Conservation (phyloP, 2,797 vertebrate genomes). For the Onychomys arenicola region DNA sequence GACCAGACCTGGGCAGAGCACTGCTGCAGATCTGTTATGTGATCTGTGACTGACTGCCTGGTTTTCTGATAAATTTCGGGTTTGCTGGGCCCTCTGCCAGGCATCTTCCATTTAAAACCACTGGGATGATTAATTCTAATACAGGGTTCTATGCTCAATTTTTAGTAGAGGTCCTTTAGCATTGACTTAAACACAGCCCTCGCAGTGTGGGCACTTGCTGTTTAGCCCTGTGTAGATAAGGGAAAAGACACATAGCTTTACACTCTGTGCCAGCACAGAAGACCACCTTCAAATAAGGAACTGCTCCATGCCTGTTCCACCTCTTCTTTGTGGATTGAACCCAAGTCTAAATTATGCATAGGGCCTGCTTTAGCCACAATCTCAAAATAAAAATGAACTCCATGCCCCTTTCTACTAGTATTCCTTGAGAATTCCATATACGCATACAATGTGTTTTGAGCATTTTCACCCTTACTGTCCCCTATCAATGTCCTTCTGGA, state of each 20-base stretch:
- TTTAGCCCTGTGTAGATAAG: not conserved
- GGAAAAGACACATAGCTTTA: not conserved
- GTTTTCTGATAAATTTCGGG: conserved; percentile 82
- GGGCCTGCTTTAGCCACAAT: not conserved
- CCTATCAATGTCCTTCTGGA: not conserved
- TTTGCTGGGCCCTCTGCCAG: conserved; percentile 78
- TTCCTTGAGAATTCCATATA: not conserved
- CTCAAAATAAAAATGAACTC: not conserved
- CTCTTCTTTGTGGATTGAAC: not conserved
- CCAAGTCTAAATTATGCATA: not conserved
- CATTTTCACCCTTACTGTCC: not conserved
- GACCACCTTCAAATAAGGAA: not conserved
- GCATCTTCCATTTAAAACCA: conserved; percentile 72
- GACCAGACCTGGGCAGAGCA: conserved; percentile 58
- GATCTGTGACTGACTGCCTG: conserved; percentile 66
- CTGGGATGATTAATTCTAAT: conserved; percentile 75
- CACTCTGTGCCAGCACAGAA: not conserved
- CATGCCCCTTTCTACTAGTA: not conserved
- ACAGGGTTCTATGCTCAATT: conserved; percentile 71
- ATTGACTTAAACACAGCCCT: conserved; percentile 69
- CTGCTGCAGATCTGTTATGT: conserved; percentile 59
- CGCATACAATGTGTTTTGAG: not conserved
- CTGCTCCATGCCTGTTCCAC: not conserved
- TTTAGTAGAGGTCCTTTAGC: conserved; percentile 69
- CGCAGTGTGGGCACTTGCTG: not conserved